Percentiles rank a stretch among this genome's conserved stretches.
Conservation (phyloP, 2,113 vertebrate genomes). For the Semicossyphus pulcher region DNA sequence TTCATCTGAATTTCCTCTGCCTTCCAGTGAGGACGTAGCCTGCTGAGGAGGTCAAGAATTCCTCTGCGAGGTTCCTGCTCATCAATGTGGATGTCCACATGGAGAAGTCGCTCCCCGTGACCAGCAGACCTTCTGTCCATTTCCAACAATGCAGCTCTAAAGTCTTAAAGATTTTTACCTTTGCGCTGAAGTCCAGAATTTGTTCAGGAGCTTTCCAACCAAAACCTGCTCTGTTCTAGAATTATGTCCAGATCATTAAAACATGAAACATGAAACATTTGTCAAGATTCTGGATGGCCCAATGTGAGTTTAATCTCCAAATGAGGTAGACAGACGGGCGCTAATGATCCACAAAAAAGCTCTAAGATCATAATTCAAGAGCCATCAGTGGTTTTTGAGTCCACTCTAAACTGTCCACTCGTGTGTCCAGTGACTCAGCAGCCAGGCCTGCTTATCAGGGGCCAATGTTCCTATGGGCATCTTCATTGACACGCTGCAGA, state of each 20-base stretch:
- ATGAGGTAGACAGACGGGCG: background rate
- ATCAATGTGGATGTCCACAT: constrained; percentile 76
- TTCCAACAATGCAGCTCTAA: background rate
- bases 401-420: constrained; percentile 11
- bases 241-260: background rate
- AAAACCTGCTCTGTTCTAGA: background rate
- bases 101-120: constrained; percentile 48
- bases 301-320: background rate
- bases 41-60: constrained; percentile 74
- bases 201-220: background rate
- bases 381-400: background rate
- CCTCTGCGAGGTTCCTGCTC: constrained; percentile 64
- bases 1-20: constrained; percentile 79
- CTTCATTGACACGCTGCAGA: constrained; percentile 31
- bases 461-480: constrained; percentile 75
- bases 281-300: background rate
- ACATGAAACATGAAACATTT: background rate
- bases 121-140: constrained; percentile 44
- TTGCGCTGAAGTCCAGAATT: background rate
- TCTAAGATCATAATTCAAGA: background rate
- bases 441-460: constrained; percentile 66
- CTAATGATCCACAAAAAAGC: background rate
- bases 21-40: constrained; percentile 80
- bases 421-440: constrained; percentile 56
- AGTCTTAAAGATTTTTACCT: background rate